phyloP scores from a whole-genome alignment of 2,888 invertebrate species.

The Rhopalosiphum nymphaeae region DNA sequence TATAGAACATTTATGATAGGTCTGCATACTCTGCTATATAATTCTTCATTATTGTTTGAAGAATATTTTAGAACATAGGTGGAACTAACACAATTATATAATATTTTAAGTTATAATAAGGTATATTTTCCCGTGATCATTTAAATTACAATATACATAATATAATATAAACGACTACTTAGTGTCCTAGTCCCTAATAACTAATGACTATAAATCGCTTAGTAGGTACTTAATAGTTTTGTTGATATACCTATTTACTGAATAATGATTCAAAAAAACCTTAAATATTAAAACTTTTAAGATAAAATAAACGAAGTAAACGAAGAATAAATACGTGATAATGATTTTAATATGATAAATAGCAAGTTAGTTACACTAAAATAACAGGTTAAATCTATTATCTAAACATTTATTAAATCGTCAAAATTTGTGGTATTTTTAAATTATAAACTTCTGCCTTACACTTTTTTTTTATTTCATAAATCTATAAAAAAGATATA shows the following conservation, averaged over 20 bases:
- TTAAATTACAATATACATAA: neutral
- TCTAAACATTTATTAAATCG: too few species aligned
- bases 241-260: neutral
- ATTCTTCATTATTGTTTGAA: neutral
- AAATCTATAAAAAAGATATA: too few species aligned
- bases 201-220: neutral
- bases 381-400: too few species aligned
- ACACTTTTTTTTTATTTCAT: too few species aligned
- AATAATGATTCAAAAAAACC: too few species aligned
- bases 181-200: neutral
- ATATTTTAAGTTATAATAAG: neutral
- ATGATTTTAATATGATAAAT: too few species aligned
- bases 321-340: too few species aligned
- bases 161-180: neutral
- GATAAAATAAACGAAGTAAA: too few species aligned
- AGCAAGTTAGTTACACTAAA: too few species aligned
- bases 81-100: neutral
- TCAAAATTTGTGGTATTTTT: too few species aligned
- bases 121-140: neutral
- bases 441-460: too few species aligned
- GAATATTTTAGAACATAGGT: neutral
- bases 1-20: neutral
- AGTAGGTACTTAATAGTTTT: neutral
- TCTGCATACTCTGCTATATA: neutral
- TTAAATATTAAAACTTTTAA: too few species aligned